phyloP scores from a whole-genome alignment of 2,888 invertebrate genomes.

The Toxonevra muliebris region DNA sequence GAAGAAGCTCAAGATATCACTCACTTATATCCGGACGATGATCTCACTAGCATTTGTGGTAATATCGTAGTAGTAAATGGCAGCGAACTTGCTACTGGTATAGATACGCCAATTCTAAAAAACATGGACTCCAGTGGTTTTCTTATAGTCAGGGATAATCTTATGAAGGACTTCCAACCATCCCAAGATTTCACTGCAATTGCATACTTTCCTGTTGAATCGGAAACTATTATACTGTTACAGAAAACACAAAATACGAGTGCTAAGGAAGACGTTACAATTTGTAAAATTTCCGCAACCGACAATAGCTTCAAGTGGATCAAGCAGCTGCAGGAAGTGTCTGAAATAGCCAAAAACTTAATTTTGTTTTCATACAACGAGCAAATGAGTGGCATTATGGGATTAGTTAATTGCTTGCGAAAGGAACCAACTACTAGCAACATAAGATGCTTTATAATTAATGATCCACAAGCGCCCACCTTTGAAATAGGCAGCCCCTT shows the following conservation, averaged over 20 bases:
- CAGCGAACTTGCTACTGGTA: not conserved
- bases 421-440: constrained; percentile 79
- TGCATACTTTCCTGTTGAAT: not conserved
- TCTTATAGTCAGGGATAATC: not conserved
- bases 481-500: constrained; percentile 73
- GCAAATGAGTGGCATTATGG: constrained; percentile 80
- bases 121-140: not conserved
- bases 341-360: constrained; percentile 57
- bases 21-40: not conserved
- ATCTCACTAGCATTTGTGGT: not conserved
- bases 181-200: not conserved
- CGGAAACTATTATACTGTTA: not conserved
- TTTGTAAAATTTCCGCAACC: constrained; percentile 47
- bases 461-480: constrained; percentile 71
- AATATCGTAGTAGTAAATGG: not conserved
- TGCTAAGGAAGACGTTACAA: not conserved
- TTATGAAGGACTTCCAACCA: not conserved
- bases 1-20: not conserved
- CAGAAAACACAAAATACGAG: not conserved
- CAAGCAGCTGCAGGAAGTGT: constrained; percentile 48
- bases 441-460: constrained; percentile 72
- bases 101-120: not conserved
- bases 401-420: constrained; percentile 85
- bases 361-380: constrained; percentile 76
- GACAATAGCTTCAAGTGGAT: constrained; percentile 58